phyloP scores from a whole-genome alignment of 1,140 invertebrate genomes.

The Apis dorsata region DNA sequence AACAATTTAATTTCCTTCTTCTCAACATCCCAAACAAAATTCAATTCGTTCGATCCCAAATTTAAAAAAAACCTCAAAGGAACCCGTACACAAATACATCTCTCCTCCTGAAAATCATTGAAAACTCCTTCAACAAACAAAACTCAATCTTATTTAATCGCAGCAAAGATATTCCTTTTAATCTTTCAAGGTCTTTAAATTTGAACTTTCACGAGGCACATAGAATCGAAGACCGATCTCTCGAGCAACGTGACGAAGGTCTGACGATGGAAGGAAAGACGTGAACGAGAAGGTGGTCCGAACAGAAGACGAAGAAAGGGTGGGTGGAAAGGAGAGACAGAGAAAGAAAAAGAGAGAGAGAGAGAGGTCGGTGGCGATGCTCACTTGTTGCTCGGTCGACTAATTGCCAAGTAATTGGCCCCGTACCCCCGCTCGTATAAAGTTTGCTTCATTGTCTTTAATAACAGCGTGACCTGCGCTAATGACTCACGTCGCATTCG shows the following conservation, averaged over 20 bases:
- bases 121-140: too few species aligned
- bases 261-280: conserved; percentile 40
- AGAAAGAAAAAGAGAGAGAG: conserved; percentile 54
- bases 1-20: too few species aligned
- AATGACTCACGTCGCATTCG: conserved; percentile 75
- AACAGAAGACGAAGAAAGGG: conserved; percentile 36
- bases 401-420: conserved; percentile 81
- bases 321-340: not conserved
- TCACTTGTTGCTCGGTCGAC: conserved; percentile 80
- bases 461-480: conserved; percentile 79
- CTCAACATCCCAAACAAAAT: too few species aligned
- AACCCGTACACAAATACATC: too few species aligned
- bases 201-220: not conserved
- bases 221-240: conserved; percentile 31
- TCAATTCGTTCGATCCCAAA: too few species aligned
- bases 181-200: not conserved
- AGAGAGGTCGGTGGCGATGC: conserved; percentile 72
- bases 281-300: conserved; percentile 39
- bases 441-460: conserved; percentile 81
- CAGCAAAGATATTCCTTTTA: too few species aligned
- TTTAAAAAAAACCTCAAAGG: too few species aligned
- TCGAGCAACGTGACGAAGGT: conserved; percentile 57
- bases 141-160: not conserved
- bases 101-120: too few species aligned
- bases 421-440: conserved; percentile 74